These are phyloP conservation scores for Rhinatrema bivittatum DNA, from an alignment of 2,797 vertebrate species.

Conservation along the genomic window DNA sequence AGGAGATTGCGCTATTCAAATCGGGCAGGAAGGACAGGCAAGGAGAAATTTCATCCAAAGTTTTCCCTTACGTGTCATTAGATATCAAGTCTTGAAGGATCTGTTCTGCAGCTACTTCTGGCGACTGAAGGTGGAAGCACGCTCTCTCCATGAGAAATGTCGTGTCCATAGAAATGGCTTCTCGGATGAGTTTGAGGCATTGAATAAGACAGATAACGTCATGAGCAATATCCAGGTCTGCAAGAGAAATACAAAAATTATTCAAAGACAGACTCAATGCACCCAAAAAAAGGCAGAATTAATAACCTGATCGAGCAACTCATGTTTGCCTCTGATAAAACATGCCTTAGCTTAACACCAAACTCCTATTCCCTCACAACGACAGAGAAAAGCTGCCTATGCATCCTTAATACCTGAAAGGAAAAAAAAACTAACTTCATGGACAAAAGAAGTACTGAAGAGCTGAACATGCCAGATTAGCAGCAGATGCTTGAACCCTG, in stretches of 20 bases:
- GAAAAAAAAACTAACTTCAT: no score
- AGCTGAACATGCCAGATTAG: no score
- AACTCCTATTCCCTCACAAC: no score
- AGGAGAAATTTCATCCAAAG: slow-evolving; percentile 27
- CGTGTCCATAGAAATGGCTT: slow-evolving; percentile 75
- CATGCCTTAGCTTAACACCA: no score
- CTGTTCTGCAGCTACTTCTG: slow-evolving; percentile 80
- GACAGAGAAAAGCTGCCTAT: no score
- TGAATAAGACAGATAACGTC: slow-evolving; percentile 83
- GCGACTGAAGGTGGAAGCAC: slow-evolving; percentile 77
- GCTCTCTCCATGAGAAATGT: slow-evolving; percentile 83
- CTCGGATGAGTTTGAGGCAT: slow-evolving; percentile 79
- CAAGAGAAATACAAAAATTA: slow-evolving; percentile 21
- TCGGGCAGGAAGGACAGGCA: no score
- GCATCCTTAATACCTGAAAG: no score
- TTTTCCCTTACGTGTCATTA: slow-evolving; percentile 70
- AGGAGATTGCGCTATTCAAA: no score
- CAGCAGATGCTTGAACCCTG: no score
- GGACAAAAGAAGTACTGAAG: no score
- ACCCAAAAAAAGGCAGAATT: not conserved
- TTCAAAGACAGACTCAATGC: not conserved
- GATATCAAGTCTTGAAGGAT: slow-evolving; percentile 82
- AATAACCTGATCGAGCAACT: no score
- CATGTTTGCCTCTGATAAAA: no score
- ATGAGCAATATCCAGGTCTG: slow-evolving; percentile 73